phyloP scores from a whole-genome alignment of 2,888 invertebrate genomes.

The Tolmerus cingulatus region DNA sequence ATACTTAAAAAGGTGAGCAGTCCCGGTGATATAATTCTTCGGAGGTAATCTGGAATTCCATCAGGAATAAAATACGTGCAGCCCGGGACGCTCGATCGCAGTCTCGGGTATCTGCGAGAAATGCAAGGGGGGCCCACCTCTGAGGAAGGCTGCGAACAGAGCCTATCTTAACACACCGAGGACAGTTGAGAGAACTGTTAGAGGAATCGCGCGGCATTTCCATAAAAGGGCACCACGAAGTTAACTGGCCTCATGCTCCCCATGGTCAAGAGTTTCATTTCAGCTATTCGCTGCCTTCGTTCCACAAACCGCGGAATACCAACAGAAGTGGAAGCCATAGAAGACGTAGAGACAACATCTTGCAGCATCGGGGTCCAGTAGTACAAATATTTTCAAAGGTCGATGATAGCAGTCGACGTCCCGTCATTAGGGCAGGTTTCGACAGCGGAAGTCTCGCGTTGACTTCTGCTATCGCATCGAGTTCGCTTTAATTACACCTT shows the following conservation, averaged over 20 bases:
- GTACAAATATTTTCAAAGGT: constrained; percentile 38
- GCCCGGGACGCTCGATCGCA: neutral
- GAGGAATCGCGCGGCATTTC: neutral
- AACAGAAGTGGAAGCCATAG: neutral
- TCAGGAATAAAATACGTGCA: neutral
- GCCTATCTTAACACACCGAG: constrained; percentile 20
- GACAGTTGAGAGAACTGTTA: constrained; percentile 39
- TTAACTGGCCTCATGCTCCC: constrained; percentile 23
- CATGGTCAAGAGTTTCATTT: neutral
- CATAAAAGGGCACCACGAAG: constrained; percentile 23
- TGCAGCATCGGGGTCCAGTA: neutral
- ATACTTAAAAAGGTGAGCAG: constrained; percentile 6
- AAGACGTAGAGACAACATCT: neutral
- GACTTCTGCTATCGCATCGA: neutral
- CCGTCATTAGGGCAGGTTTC: constrained; percentile 23
- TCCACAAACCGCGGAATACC: neutral
- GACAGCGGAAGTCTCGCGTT: constrained; percentile 21
- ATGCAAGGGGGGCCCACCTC: neutral
- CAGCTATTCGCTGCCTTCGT: neutral
- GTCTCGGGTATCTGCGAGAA: neutral
- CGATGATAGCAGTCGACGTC: neutral
- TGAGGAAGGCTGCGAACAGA: neutral
- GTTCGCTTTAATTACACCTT: constrained; percentile 17
- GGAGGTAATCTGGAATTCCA: constrained; percentile 23
- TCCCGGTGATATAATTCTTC: constrained; percentile 2